These are phyloP conservation scores for Drosophila melanica DNA, from an alignment of 1,140 invertebrate genomes.

Conservation along the genomic window DNA sequence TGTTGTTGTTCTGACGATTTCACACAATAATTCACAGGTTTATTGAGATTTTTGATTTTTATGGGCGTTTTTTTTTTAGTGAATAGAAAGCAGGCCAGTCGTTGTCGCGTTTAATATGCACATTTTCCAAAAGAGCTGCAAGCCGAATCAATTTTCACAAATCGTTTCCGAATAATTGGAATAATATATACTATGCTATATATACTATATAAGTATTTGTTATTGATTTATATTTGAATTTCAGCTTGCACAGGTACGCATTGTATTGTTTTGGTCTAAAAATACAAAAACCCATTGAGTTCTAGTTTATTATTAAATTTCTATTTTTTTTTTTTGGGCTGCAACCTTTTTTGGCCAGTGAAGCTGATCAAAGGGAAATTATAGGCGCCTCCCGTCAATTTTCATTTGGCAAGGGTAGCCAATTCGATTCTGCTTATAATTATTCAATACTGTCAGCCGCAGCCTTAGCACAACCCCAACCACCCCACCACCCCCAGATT, in stretches of 20 bases:
- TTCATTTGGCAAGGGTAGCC: conserved; percentile 50
- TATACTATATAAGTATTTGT: not conserved
- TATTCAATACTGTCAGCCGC: conserved; percentile 66
- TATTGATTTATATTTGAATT: not conserved
- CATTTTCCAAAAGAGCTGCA: conserved; percentile 71
- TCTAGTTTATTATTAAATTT: not conserved
- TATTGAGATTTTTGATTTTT: conserved; percentile 39
- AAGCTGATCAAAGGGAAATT: conserved; percentile 40
- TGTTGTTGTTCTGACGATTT: no score
- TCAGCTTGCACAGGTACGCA: not conserved
- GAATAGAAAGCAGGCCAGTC: conserved; percentile 27
- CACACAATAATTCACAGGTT: conserved; percentile 36
- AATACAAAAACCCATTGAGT: conserved; percentile 17
- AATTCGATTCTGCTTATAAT: conserved; percentile 74
- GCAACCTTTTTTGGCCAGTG: not conserved
- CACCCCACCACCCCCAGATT: conserved; percentile 6
- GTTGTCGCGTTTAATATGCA: conserved; percentile 64
- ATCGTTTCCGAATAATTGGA: not conserved
- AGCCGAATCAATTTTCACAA: conserved; percentile 28
- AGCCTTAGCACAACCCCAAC: not conserved
- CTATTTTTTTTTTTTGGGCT: not conserved
- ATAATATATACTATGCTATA: not conserved
- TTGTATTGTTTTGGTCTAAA: conserved; percentile 17
- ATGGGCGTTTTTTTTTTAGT: conserved; percentile 14
- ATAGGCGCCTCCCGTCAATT: conserved; percentile 54